Conservation (phyloP, 1,140 invertebrate genomes). For the Paraescarpia echinospica region DNA sequence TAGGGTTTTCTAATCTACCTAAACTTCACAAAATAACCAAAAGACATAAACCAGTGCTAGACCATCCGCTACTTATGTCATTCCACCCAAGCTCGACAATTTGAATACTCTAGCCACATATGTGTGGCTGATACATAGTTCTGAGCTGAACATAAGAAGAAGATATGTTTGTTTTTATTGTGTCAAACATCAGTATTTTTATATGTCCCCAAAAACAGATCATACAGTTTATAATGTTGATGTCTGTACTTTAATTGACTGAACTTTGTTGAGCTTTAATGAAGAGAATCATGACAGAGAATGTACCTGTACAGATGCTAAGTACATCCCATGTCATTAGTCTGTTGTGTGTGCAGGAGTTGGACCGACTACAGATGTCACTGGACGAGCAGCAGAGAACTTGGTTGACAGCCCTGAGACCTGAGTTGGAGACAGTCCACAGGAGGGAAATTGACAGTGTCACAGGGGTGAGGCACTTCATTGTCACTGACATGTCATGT, state of each 20-base stretch:
- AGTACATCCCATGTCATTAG: constrained; percentile 8
- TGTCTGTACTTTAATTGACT: constrained; percentile 30
- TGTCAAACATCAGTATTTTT: background rate
- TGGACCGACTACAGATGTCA: constrained; percentile 3
- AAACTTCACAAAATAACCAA: no score
- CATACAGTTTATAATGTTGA: constrained; percentile 9
- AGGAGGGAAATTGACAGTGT: constrained; percentile 26
- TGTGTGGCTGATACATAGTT: no score
- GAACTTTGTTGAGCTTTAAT: constrained; percentile 28
- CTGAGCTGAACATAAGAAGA: no score
- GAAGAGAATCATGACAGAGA: constrained; percentile 32
- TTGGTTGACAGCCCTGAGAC: background rate
- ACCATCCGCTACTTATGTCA: no score
- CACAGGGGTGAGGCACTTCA: background rate
- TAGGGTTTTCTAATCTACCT: no score
- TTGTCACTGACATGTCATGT: background rate
- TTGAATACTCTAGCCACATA: no score
- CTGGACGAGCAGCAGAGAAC: background rate
- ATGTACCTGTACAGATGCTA: background rate
- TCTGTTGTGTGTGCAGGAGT: constrained; percentile 25
- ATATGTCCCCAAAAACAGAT: no score
- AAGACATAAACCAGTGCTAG: no score
- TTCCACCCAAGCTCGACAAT: no score
- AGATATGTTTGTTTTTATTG: no score
- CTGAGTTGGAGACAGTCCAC: constrained; percentile 10